Evolutionary conservation across 1,140 invertebrate species (phyloP).

Genomic region (Coptotermes formosanus): DNA sequence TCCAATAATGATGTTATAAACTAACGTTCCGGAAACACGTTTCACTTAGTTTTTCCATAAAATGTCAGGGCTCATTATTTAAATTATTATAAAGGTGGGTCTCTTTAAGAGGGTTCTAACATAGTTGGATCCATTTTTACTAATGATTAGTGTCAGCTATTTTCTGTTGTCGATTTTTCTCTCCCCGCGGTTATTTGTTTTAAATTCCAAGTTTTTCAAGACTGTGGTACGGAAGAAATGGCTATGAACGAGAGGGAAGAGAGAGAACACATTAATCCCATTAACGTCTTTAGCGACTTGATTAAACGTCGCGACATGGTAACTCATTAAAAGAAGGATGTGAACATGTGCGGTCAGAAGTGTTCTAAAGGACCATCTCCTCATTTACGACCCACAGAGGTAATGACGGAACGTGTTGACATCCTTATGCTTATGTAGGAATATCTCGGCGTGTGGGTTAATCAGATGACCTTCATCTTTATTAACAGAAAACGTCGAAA

Average conservation of each 20-base stretch:
- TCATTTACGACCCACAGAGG: not conserved
- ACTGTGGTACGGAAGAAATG: not conserved
- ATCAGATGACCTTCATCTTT: not conserved
- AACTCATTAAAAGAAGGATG: not conserved
- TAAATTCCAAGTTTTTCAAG: not conserved
- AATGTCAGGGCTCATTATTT: too few species aligned
- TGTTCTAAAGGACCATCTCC: not conserved
- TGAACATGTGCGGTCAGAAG: not conserved
- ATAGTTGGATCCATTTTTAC: too few species aligned
- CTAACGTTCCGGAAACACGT: too few species aligned
- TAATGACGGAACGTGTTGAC: too few species aligned
- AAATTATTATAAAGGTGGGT: too few species aligned
- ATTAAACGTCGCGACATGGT: slow-evolving; percentile 16
- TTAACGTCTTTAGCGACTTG: slow-evolving; percentile 22
- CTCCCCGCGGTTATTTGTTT: not conserved
- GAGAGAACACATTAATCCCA: slow-evolving; percentile 15
- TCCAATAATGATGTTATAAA: too few species aligned
- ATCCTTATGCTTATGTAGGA: too few species aligned
- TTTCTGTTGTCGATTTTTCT: too few species aligned
- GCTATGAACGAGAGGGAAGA: not conserved
- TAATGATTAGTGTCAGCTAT: too few species aligned
- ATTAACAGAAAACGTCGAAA: not conserved
- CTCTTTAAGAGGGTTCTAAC: too few species aligned
- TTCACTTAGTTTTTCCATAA: too few species aligned
- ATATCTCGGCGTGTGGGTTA: too few species aligned